Percentiles rank a stretch among this genome's conserved stretches.
Conservation (phyloP, 2,888 invertebrate genomes). For the Andrena praecox region DNA sequence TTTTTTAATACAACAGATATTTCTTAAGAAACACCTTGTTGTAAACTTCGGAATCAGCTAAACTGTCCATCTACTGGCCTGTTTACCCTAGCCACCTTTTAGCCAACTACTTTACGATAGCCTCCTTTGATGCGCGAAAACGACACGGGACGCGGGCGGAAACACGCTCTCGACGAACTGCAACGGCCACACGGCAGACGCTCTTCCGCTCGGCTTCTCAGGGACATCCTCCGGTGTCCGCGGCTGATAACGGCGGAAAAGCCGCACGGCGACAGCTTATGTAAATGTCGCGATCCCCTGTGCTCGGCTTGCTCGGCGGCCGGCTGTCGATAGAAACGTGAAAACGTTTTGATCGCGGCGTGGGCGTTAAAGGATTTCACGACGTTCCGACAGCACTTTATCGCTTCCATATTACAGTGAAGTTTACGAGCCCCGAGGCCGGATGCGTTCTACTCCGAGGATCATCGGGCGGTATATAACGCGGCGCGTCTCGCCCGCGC, state of each 20-base stretch:
- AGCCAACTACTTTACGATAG: neutral
- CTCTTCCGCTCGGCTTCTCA: neutral
- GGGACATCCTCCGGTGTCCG: neutral
- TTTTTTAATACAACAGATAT: too few relatives aligned
- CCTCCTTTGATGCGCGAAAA: neutral
- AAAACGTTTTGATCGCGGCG: slow-evolving; percentile 45
- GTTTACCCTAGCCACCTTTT: too few relatives aligned
- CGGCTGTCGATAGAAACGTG: slow-evolving; percentile 47
- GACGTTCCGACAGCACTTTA: slow-evolving; percentile 64
- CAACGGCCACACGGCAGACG: too few relatives aligned
- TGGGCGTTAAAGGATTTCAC: slow-evolving; percentile 56
- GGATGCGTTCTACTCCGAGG: slow-evolving; percentile 38
- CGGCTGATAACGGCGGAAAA: neutral
- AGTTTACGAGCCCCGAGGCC: slow-evolving; percentile 53
- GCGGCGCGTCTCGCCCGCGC: slow-evolving; percentile 17
- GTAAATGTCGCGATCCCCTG: slow-evolving; percentile 1
- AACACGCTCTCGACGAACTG: neutral
- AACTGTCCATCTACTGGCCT: too few relatives aligned
- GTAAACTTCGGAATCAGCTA: too few relatives aligned
- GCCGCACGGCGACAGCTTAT: neutral
- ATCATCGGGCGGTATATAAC: slow-evolving; percentile 44
- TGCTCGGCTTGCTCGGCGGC: neutral
- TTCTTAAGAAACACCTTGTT: too few relatives aligned
- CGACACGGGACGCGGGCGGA: neutral
- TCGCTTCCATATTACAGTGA: slow-evolving; percentile 58